Evolutionary conservation across 2,888 invertebrate species (phyloP), one percentile per base, ranked within the genome.

Genomic region (Baronia brevicornis): DNA sequence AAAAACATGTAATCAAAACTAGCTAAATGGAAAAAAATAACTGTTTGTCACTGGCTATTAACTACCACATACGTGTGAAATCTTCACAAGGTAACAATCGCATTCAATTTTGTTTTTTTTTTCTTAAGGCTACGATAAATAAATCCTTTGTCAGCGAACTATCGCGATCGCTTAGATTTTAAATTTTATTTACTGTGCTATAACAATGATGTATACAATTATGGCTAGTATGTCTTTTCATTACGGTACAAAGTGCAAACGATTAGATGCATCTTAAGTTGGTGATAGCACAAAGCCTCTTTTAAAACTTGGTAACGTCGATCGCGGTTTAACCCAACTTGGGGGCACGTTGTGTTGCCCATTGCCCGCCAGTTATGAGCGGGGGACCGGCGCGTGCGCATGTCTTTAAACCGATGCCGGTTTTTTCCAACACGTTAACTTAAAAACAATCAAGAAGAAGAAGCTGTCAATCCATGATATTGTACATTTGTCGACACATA

Each of bases 21-120:
- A 5, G 17, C 17, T 17, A 4, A 17, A 24, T 35, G 21, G 25
- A 29, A 25, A 14, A 41, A 48, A 46, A 33, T 40, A 37, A n/a
- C n/a, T n/a, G n/a, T n/a, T n/a, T n/a, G n/a, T n/a, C n/a, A n/a
- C n/a, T n/a, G n/a, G n/a, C n/a, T n/a, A n/a, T n/a, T n/a, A n/a
- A n/a, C n/a, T n/a, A n/a, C n/a, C n/a, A n/a, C n/a, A 48, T 52
- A 59, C 60, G 58, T 67, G 61, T 48, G 61, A 66, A 62, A 49
- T 44, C 41, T 40, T 31, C 27, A 13, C 19, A 38, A 28, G 39
- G 44, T 58, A 54, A 57, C 51, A 55, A 58, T 46, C 46, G 45
- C 57, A 64, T 60, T 63, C 55, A 64, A 62, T 63, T 60, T 57
- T 43, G 50, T 54, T 41, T 61, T 66, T 67, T 64, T 59, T 46